Percentiles rank a stretch among this genome's conserved stretches.
Evolutionary conservation across 2,113 vertebrate genomes (phyloP).

Genomic region (Cyprinus carpio): DNA sequence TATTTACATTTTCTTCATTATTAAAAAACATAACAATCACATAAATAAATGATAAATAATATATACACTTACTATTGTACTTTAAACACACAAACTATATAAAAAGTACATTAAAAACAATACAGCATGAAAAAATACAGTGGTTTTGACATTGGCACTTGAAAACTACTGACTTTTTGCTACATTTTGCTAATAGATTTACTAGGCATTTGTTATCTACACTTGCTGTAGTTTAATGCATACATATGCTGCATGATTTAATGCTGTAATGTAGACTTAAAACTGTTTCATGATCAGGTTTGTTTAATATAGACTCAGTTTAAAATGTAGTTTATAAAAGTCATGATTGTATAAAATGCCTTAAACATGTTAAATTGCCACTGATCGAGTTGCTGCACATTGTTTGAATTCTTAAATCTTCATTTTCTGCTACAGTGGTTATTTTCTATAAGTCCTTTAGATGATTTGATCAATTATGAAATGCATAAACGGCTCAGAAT

Average conservation of each 20-base stretch:
- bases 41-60: neutral
- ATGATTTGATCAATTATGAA: constrained; percentile 22
- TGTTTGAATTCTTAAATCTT: neutral
- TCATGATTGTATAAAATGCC: constrained; percentile 20
- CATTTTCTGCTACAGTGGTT: constrained; percentile 24
- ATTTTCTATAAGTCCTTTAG: neutral
- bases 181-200: constrained; percentile 16
- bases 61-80: constrained; percentile 45
- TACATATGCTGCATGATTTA: neutral
- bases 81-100: constrained; percentile 30
- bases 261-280: neutral
- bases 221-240: constrained; percentile 12
- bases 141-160: constrained; percentile 45
- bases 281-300: constrained; percentile 21
- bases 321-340: constrained; percentile 19
- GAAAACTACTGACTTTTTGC: constrained; percentile 38
- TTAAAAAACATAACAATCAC: neutral
- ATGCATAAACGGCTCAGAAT: neutral
- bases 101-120: constrained; percentile 36
- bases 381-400: neutral
- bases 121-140: constrained; percentile 30
- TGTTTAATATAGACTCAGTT: neutral
- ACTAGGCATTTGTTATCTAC: neutral
- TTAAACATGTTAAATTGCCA: constrained; percentile 38
- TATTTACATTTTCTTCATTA: neutral